Evolutionary conservation across 2,888 invertebrate genomes (phyloP).

Genomic region (Artemia sinica): DNA sequence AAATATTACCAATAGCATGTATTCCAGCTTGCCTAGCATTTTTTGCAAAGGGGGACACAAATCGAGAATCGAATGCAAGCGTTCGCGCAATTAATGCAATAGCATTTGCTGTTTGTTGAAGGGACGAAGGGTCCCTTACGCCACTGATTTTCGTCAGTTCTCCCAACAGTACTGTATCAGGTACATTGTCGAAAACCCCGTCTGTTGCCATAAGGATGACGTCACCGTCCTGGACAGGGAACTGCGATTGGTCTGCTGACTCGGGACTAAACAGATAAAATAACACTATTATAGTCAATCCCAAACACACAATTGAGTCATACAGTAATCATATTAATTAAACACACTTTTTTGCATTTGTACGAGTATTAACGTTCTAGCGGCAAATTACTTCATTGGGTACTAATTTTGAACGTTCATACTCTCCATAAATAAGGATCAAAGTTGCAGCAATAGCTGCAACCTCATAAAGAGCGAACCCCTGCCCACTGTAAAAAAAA

Average conservation of each 20-base stretch:
- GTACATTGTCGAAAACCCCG: constrained; percentile 95
- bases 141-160: constrained; percentile 59
- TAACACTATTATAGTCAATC: no score
- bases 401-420: no score
- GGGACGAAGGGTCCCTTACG: constrained; percentile 49
- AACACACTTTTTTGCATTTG: no score
- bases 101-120: constrained; percentile 81
- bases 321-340: no score
- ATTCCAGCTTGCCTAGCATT: constrained; percentile 85
- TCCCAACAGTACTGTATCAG: constrained; percentile 68
- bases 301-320: no score
- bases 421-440: no score
- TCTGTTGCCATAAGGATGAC: constrained; percentile 89
- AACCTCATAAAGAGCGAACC: no score
- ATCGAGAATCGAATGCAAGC: constrained; percentile 80
- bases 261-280: constrained; percentile 48
- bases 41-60: constrained; percentile 86
- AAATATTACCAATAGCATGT: constrained; percentile 58
- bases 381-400: no score
- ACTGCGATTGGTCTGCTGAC: constrained; percentile 70
- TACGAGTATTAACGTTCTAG: no score
- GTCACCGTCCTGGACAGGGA: constrained; percentile 77
- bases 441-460: no score
- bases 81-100: constrained; percentile 89
- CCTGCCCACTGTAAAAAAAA: no score